Evolutionary conservation across 2,888 invertebrate species (phyloP).

Genomic region (Subacronicta megacephala): DNA sequence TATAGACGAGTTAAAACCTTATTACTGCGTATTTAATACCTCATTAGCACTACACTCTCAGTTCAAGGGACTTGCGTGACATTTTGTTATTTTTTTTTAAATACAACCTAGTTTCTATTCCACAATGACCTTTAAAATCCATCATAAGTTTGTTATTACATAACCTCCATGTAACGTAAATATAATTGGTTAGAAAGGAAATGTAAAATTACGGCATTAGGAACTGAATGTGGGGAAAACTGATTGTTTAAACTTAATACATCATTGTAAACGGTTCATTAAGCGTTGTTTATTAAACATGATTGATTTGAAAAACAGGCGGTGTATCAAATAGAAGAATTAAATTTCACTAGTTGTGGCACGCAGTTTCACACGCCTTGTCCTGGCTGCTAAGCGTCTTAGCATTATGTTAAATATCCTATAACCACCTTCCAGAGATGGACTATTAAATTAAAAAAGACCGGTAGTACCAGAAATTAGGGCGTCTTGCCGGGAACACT

Average conservation of each 20-base stretch:
- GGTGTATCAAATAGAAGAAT: no score
- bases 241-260: background rate
- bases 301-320: background rate
- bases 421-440: no score
- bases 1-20: no score
- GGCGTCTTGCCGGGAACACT: no score
- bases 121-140: slow-evolving; percentile 18
- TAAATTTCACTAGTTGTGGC: no score
- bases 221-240: slow-evolving; percentile 8
- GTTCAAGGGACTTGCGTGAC: background rate
- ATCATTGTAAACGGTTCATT: slow-evolving; percentile 9
- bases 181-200: slow-evolving; percentile 30
- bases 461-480: no score
- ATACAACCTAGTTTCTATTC: background rate
- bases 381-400: no score
- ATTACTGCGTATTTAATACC: background rate
- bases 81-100: no score
- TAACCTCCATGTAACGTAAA: slow-evolving; percentile 8
- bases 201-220: slow-evolving; percentile 4
- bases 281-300: slow-evolving; percentile 1
- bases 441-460: no score
- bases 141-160: slow-evolving; percentile 4
- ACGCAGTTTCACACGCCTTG: no score
- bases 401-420: no score
- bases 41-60: background rate